Percentiles rank a stretch among this genome's conserved stretches.
Conservation (phyloP, 2,113 vertebrate genomes). For the Scortum barcoo region DNA sequence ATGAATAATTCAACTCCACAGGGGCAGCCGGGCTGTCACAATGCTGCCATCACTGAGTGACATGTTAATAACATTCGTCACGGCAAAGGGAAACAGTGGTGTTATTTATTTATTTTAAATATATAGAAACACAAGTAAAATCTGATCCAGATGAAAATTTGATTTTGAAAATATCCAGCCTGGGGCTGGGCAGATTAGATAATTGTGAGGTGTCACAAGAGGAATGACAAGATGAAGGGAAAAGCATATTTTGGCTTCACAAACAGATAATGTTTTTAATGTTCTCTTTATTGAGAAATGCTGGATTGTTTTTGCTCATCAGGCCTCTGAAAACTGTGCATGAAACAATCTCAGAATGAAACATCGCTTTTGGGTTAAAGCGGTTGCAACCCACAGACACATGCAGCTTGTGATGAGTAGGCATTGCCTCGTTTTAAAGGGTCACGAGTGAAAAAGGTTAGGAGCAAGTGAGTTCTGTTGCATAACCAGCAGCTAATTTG, state of each 20-base stretch:
- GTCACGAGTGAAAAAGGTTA: background rate
- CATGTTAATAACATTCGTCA: slow-evolving; percentile 60
- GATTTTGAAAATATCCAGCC: background rate
- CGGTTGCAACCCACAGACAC: background rate
- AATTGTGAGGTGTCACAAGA: background rate
- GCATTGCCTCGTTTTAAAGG: background rate
- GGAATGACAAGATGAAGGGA: too few species aligned
- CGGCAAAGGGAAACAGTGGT: slow-evolving; percentile 19
- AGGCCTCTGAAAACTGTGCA: background rate
- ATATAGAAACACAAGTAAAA: background rate
- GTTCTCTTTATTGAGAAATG: too few species aligned
- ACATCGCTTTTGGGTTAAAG: background rate
- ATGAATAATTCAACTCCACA: slow-evolving; percentile 63
- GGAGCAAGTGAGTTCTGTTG: background rate
- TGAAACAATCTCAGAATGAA: background rate
- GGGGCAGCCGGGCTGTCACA: slow-evolving; percentile 46
- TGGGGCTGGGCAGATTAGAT: too few species aligned
- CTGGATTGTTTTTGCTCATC: background rate
- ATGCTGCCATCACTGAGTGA: slow-evolving; percentile 48
- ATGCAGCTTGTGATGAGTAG: background rate
- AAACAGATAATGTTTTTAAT: too few species aligned
- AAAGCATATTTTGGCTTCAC: too few species aligned
- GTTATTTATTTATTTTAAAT: background rate
- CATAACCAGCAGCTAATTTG: background rate
- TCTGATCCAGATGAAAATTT: background rate